Evolutionary conservation across 2,888 invertebrate genomes (phyloP).

Genomic region (Netelia inedita): DNA sequence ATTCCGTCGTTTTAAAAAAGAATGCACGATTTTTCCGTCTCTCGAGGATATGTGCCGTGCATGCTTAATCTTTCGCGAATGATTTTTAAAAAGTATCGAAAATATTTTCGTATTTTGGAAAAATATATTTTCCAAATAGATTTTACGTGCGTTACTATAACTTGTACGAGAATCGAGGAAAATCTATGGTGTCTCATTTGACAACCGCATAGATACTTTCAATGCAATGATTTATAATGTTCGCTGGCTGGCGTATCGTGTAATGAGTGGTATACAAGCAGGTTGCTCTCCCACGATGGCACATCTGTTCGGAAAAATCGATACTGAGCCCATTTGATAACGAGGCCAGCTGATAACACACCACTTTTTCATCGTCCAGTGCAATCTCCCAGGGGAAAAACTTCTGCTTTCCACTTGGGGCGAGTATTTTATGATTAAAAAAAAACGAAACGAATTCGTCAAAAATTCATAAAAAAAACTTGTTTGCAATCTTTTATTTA

Average conservation of each 20-base stretch:
- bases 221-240: not conserved
- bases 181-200: too few species aligned
- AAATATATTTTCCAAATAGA: too few species aligned
- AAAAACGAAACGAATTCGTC: not conserved
- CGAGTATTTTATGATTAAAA: not conserved
- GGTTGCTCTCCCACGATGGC: slow-evolving; percentile 3
- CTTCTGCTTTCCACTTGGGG: not conserved
- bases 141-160: too few species aligned
- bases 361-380: slow-evolving; percentile 1
- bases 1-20: too few species aligned
- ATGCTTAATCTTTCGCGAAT: too few species aligned
- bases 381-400: not conserved
- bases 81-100: too few species aligned
- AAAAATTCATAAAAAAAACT: not conserved
- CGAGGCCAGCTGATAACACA: slow-evolving; percentile 45
- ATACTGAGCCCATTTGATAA: slow-evolving; percentile 36
- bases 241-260: not conserved
- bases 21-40: too few species aligned
- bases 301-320: slow-evolving; percentile 50
- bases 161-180: too few species aligned
- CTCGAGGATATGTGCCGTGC: too few species aligned
- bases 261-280: not conserved
- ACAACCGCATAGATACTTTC: not conserved
- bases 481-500: slow-evolving; percentile 5
- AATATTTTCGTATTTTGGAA: too few species aligned